A percentile compares a stretch with the other conserved stretches of the same genome.
These are phyloP conservation scores for Drosophila bocqueti DNA, from an alignment of 1,140 invertebrate species.

Conservation along the genomic window DNA sequence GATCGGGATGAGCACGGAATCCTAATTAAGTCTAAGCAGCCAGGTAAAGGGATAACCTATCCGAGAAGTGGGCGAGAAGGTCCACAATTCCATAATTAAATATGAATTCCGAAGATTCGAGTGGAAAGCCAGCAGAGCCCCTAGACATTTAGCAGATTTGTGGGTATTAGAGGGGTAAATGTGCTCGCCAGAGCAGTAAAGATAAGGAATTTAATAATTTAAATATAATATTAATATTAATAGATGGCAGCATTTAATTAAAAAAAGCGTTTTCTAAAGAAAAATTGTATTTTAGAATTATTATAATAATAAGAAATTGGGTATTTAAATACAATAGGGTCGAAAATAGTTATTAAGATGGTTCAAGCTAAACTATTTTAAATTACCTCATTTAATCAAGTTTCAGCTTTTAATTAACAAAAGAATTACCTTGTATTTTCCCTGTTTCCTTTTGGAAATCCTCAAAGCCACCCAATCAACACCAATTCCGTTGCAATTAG, in stretches of 20 bases:
- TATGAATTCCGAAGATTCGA: slow-evolving; percentile 59
- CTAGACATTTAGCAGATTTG: slow-evolving; percentile 70
- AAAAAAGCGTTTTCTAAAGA: no score
- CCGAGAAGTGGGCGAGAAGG: slow-evolving; percentile 6
- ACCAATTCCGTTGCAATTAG: slow-evolving; percentile 10
- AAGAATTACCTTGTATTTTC: no score
- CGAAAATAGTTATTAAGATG: no score
- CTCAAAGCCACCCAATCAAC: not conserved
- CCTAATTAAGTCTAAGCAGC: slow-evolving; percentile 72
- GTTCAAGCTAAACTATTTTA: not conserved
- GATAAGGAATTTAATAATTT: not conserved
- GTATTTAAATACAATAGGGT: no score
- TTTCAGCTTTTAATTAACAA: not conserved
- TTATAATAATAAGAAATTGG: no score
- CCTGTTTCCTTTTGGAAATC: not conserved
- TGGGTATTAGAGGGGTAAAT: slow-evolving; percentile 30
- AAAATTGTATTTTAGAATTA: no score
- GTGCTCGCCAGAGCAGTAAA: not conserved
- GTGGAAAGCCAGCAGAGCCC: slow-evolving; percentile 28
- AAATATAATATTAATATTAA: not conserved
- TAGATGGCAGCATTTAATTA: not conserved
- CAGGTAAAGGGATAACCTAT: slow-evolving; percentile 36
- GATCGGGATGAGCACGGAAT: slow-evolving; percentile 69
- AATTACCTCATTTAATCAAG: not conserved
- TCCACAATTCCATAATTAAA: slow-evolving; percentile 65